Conservation (phyloP, 2,113 vertebrate species). For the Aphyosemion australe region DNA sequence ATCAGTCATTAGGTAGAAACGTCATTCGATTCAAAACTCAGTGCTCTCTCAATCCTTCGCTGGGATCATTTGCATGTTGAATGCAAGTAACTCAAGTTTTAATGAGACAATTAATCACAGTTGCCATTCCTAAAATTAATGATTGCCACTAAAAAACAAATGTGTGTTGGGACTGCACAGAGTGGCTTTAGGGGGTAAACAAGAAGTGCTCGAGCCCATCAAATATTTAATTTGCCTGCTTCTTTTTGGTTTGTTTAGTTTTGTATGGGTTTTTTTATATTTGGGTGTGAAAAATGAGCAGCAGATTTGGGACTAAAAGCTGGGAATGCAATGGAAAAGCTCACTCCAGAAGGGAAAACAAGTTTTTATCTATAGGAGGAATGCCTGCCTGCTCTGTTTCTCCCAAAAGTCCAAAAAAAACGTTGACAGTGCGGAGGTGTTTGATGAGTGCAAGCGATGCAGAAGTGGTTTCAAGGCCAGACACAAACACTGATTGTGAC, state of each 20-base stretch:
- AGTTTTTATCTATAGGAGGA: slow-evolving; percentile 42
- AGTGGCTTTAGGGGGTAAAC: slow-evolving; percentile 30
- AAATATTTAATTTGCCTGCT: slow-evolving; percentile 45
- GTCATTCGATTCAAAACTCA: slow-evolving; percentile 53
- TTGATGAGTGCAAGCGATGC: no score
- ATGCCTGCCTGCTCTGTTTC: slow-evolving; percentile 48
- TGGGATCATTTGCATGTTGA: slow-evolving; percentile 66
- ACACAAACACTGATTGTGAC: no score
- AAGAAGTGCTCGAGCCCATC: slow-evolving; percentile 33
- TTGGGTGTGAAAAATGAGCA: slow-evolving; percentile 45
- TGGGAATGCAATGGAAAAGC: slow-evolving; percentile 52
- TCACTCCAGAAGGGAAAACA: slow-evolving; percentile 39
- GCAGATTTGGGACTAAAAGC: slow-evolving; percentile 47
- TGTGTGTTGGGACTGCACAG: slow-evolving; percentile 3
- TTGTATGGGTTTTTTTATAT: neutral
- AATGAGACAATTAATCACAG: slow-evolving; percentile 76
- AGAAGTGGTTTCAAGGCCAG: neutral
- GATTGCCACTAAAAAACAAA: slow-evolving; percentile 42
- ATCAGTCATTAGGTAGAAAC: slow-evolving; percentile 61
- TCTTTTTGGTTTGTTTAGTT: neutral
- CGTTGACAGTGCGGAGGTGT: slow-evolving; percentile 10
- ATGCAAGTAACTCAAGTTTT: slow-evolving; percentile 63
- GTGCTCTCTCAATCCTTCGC: slow-evolving; percentile 55
- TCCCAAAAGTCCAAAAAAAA: slow-evolving; percentile 42
- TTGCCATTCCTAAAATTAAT: slow-evolving; percentile 63